Conservation (phyloP, 2,113 vertebrate genomes). For the Chloropsis cyanopogon region DNA sequence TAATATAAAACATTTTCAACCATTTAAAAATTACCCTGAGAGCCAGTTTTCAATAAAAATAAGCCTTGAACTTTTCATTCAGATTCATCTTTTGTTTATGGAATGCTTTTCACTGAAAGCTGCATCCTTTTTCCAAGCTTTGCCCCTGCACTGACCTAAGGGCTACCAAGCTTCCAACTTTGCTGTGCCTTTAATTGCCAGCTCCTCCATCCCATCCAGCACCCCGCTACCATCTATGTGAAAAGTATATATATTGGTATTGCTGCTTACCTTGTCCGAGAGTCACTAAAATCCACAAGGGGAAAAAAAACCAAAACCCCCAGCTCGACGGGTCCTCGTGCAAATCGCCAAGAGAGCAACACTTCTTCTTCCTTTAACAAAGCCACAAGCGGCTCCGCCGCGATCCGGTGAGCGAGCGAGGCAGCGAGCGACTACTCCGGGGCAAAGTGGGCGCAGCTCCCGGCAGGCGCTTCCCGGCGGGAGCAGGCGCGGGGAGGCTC, state of each 20-base stretch:
- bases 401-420: background rate
- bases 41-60: background rate
- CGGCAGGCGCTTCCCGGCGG: conserved; percentile 11
- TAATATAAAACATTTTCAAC: background rate
- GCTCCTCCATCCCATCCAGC: background rate
- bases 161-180: conserved; percentile 33
- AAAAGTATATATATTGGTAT: background rate
- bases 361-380: background rate
- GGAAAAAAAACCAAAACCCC: background rate
- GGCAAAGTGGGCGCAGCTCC: conserved; percentile 28
- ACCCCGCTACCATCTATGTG: rapidly evolving
- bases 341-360: background rate
- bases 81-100: background rate
- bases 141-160: background rate
- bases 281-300: conserved; percentile 34
- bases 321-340: background rate
- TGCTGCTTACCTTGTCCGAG: conserved; percentile 63
- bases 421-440: background rate
- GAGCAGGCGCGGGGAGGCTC: background rate
- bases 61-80: conserved; percentile 8
- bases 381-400: background rate
- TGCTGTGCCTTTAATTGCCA: background rate
- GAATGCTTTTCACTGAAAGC: background rate
- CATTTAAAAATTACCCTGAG: background rate
- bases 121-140: background rate